phyloP scores from a whole-genome alignment of 2,797 vertebrate genomes.

The Gephyroberyx darwinii region DNA sequence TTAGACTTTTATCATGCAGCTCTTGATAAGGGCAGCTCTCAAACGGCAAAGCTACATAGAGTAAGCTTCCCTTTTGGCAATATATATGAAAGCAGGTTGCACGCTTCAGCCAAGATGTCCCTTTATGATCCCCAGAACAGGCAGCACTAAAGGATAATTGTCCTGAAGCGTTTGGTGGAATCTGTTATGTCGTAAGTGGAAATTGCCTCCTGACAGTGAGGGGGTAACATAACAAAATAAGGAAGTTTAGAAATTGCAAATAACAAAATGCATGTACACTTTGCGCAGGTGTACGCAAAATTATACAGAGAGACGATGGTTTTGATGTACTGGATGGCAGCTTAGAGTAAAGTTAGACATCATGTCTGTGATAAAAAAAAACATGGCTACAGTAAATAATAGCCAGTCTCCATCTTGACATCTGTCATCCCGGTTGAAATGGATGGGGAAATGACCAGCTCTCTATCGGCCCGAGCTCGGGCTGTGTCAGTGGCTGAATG shows the following conservation, averaged over 20 bases:
- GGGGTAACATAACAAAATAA: neutral
- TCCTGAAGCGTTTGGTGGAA: neutral
- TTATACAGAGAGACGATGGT: conserved; percentile 36
- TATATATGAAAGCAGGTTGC: neutral
- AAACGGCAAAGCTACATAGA: neutral
- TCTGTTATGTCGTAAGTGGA: neutral
- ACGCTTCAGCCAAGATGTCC: neutral
- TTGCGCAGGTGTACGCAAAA: conserved; percentile 36
- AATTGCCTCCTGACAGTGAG: conserved; percentile 11
- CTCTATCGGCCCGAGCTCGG: conserved; percentile 76
- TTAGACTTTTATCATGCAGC: conserved; percentile 20
- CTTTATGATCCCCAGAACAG: neutral
- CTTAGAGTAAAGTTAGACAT: conserved; percentile 82
- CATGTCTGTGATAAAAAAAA: conserved; percentile 82
- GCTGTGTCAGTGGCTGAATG: conserved; percentile 80
- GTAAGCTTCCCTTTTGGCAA: neutral
- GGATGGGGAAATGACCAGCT: conserved; percentile 83
- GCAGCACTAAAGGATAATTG: neutral
- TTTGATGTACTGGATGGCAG: conserved; percentile 68
- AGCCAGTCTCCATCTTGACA: conserved; percentile 81
- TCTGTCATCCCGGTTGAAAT: conserved; percentile 82
- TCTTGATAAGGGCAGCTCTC: conserved; percentile 24
- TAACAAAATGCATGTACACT: conserved; percentile 29
- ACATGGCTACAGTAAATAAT: conserved; percentile 80
- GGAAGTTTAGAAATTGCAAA: neutral